Evolutionary conservation across 2,888 invertebrate genomes (phyloP), one percentile per base, ranked within the genome.

Genomic region (Norana najaformis): DNA sequence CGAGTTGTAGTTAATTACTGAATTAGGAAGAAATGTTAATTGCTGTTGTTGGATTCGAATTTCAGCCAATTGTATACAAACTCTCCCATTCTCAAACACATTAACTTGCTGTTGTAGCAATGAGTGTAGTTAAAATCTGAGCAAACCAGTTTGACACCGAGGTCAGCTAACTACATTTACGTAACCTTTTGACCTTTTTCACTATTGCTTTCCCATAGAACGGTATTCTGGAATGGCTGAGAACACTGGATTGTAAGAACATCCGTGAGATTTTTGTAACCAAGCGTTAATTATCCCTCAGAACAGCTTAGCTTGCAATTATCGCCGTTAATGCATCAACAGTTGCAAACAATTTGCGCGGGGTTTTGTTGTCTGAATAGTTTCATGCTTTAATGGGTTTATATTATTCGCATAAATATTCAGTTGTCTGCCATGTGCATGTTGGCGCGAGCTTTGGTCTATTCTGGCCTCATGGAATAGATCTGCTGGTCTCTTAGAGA

Each of bases 61-160:
- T 69, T 30, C 6, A 30, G 69, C 5, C 30, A n/a, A 69, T 69
- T 69, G n/a, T 69, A 69, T 8, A n/a, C 69, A 53, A 53, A 53
- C 53, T 69, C 69, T 69, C 69, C 69, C 69, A 69, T 69, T 69
- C 69, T 69, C 69, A n/a, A 69, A 69, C n/a, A 69, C 69, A 69
- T n/a, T 69, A 69, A 69, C 30, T n/a, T 30, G 11, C 30, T 69
- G 69, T 69, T n/a, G 69, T 30, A n/a, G 69, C 30, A 69, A 69
- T n/a, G n/a, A 69, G 30, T 69, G n/a, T n/a, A 8, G 69, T 13
- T n/a, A 47, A 23, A 47, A 47, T 47, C 47, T 23, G 47, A 47
- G 47, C 20, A 8, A 69, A 69, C n/a, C 30, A n/a, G 69, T n/a
- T 5, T 69, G 69, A 69, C 30, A 30, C 11, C n/a, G 2, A 69